phyloP scores from a whole-genome alignment of 2,888 invertebrate species.

The Meghimatium bilineatum region DNA sequence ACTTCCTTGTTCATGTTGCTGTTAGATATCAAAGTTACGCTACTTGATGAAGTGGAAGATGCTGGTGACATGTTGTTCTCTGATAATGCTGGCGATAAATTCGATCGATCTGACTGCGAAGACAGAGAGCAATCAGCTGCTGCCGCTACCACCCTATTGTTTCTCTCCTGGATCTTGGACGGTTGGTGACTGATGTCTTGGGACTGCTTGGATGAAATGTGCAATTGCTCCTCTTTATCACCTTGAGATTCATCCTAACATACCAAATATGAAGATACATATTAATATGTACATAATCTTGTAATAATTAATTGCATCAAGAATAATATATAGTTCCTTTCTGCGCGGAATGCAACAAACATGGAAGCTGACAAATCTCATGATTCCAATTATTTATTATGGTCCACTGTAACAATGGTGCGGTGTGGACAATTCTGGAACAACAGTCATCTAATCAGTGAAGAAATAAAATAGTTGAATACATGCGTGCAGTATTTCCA shows the following conservation, averaged over 20 bases:
- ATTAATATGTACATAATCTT: not conserved
- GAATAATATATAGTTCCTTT: no score
- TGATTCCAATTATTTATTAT: no score
- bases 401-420: no score
- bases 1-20: constrained; percentile 20
- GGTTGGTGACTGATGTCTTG: constrained; percentile 40
- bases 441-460: no score
- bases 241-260: constrained; percentile 18
- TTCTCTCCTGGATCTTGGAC: constrained; percentile 43
- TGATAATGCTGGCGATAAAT: constrained; percentile 40
- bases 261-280: not conserved
- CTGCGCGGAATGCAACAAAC: no score
- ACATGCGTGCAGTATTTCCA: no score
- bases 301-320: not conserved
- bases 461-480: no score
- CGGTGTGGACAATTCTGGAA: no score
- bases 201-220: constrained; percentile 41
- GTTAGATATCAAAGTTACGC: constrained; percentile 1
- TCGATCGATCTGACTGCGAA: constrained; percentile 34
- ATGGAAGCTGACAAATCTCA: no score
- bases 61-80: constrained; percentile 46
- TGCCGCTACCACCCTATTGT: constrained; percentile 16
- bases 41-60: constrained; percentile 36
- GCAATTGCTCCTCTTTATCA: constrained; percentile 25
- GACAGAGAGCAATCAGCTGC: constrained; percentile 20